A percentile compares a stretch with the other conserved stretches of the same genome.
These are phyloP conservation scores for Momotus momota DNA, from an alignment of 2,797 vertebrate species.

Conservation along the genomic window DNA sequence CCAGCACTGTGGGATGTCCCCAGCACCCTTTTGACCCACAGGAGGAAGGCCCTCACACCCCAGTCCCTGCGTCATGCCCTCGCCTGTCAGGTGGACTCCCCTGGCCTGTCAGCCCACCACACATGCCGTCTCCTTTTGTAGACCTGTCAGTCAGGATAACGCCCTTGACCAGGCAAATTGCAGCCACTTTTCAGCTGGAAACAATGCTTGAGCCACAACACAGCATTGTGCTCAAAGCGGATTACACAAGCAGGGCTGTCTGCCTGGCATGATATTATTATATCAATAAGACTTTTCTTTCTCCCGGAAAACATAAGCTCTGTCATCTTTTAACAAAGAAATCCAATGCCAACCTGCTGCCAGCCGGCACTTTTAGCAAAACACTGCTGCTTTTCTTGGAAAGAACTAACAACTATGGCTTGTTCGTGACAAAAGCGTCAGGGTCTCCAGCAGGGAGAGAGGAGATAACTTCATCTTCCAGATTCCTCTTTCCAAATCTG, in stretches of 20 bases:
- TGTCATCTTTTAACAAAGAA: constrained; percentile 70
- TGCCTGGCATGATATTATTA: constrained; percentile 76
- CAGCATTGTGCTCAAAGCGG: constrained; percentile 65
- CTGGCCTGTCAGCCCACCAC: not conserved
- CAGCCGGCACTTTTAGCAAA: constrained; percentile 51
- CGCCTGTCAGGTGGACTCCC: constrained; percentile 43
- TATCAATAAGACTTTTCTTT: constrained; percentile 71
- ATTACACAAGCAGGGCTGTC: constrained; percentile 70
- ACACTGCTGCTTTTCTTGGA: constrained; percentile 60
- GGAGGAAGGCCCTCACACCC: not conserved
- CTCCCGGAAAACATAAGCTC: constrained; percentile 55
- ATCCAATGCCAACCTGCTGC: constrained; percentile 65
- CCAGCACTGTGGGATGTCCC: not conserved
- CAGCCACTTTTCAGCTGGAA: constrained; percentile 72
- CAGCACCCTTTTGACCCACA: not conserved
- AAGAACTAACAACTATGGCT: constrained; percentile 20
- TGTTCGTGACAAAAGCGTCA: not conserved
- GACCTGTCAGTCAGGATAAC: constrained; percentile 71
- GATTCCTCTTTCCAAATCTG: not conserved
- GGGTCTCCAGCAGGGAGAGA: not conserved
- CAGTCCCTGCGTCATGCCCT: not conserved
- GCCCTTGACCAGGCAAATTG: constrained; percentile 46
- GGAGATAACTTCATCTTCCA: not conserved
- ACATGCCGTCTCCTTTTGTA: constrained; percentile 60
- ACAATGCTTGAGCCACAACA: constrained; percentile 63